phyloP scores from a whole-genome alignment of 2,888 invertebrate species.

The Amblyjoppa proteus region DNA sequence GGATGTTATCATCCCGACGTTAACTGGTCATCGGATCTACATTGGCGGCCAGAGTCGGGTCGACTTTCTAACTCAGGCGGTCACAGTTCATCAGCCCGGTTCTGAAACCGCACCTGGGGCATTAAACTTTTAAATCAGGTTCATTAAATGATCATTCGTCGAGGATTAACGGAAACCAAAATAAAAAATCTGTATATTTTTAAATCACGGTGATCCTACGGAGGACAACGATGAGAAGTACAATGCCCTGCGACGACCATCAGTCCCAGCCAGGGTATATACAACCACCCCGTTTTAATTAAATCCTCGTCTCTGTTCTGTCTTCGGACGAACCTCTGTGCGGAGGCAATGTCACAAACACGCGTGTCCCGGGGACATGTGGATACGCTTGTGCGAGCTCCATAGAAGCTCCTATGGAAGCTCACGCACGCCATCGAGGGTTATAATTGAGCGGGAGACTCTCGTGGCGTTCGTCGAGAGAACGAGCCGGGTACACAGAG shows the following conservation, averaged over 20 bases:
- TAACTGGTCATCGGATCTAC: too few species aligned
- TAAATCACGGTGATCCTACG: not conserved
- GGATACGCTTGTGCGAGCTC: conserved; percentile 6
- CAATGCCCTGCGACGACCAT: conserved; percentile 61
- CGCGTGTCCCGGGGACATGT: conserved; percentile 63
- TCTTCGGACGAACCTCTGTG: conserved; percentile 51
- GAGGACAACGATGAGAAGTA: conserved; percentile 33
- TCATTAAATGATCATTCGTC: not conserved
- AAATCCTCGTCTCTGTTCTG: conserved; percentile 55
- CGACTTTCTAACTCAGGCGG: too few species aligned
- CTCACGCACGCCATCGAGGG: conserved; percentile 46
- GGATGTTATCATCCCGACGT: too few species aligned
- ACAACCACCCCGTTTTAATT: conserved; percentile 63
- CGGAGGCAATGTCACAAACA: conserved; percentile 53
- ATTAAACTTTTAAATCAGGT: not conserved
- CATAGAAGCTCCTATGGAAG: not conserved
- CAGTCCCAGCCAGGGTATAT: conserved; percentile 33
- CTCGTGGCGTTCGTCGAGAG: conserved; percentile 33
- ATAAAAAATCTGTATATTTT: not conserved
- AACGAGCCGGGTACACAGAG: conserved; percentile 14
- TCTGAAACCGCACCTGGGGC: too few species aligned
- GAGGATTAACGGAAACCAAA: not conserved
- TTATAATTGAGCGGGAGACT: conserved; percentile 51
- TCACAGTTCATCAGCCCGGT: too few species aligned
- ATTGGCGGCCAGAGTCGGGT: too few species aligned